Evolutionary conservation across 2,888 invertebrate species (phyloP).

Genomic region (Heptascelio sp.): DNA sequence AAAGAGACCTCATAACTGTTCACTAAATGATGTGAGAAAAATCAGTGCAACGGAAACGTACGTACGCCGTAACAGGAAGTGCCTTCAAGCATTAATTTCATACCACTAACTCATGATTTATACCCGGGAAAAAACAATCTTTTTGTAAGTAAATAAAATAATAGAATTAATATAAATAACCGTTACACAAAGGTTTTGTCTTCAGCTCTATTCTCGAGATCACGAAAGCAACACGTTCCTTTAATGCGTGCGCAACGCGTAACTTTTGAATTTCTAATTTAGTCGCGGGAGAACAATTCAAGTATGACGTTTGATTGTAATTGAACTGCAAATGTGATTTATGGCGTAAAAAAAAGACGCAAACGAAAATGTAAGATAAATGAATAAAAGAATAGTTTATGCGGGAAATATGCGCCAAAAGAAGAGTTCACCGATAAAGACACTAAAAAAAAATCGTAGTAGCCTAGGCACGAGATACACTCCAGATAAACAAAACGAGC

Average conservation of each 20-base stretch:
- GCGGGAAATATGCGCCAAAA: no score
- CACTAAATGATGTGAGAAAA: constrained; percentile 60
- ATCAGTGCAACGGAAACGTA: constrained; percentile 52
- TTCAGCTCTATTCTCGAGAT: neutral
- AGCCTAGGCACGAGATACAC: no score
- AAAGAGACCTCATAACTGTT: constrained; percentile 64
- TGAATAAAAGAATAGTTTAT: no score
- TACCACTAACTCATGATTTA: constrained; percentile 46
- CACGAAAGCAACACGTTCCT: neutral
- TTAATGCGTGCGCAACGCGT: neutral
- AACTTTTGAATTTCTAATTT: constrained; percentile 17
- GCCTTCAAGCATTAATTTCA: constrained; percentile 47
- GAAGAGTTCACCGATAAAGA: no score
- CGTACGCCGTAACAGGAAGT: constrained; percentile 50
- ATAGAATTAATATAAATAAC: constrained; percentile 40
- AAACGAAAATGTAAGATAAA: no score
- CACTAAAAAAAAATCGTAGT: no score
- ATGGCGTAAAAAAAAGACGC: neutral
- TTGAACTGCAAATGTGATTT: no score
- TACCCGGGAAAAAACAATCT: constrained; percentile 26
- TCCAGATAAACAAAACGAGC: no score
- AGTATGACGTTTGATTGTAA: no score
- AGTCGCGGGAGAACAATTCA: constrained; percentile 5
- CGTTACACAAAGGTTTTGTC: neutral
- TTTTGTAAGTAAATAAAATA: constrained; percentile 37